Base-by-base conservation (phyloP, 2,888 invertebrate genomes). In the Dromius quadrimaculatus region DNA sequence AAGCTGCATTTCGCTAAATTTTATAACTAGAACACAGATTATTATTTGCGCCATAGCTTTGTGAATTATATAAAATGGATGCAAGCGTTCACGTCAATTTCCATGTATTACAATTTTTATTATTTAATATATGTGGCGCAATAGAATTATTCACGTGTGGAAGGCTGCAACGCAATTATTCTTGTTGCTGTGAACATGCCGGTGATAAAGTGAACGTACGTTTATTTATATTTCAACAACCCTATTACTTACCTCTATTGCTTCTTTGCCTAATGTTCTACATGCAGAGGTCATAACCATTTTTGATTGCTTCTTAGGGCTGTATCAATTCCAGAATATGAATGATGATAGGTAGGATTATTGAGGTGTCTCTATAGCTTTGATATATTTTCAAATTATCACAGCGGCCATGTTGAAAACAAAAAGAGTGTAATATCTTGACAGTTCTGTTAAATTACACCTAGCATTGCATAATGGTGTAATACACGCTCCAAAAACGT, bases 111-210 rank as follows among this genome's bases (percentile, higher is more conserved):
- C 20, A 50, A 20, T 41, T 38, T 59, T 59, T 59, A 47, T 59
- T 59, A 59, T 59, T 19, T 28, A 59, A n/a, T 59, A 19, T 43
- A 15, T 43, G 13, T 23, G 28, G 4, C 28, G 20, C 36, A 61
- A 61, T 61, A 38, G 41, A 61, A 61, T 61, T 61, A 61, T 61
- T 61, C 41, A 41, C 61, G 41, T 41, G 41, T 41, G 41, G 15
- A 41, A 38, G 19, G 11, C 13, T 28, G 47, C 1, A 23, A 2
- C n/a, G 11, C 22, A 23, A 50, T 50, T 20, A 50, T 28, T 15
- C 13, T 6, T 1, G 13, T 28, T 38, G n/a, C 3, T 38, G 38
- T n/a, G 13, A 38, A 4, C 28, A 28, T 28, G 5, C 3, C 23
- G 50, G 50, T 54, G 50, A 28, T 54, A 28, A 54, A 11, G 11